phyloP scores from a whole-genome alignment of 2,888 invertebrate species.

The Sycophila texana region DNA sequence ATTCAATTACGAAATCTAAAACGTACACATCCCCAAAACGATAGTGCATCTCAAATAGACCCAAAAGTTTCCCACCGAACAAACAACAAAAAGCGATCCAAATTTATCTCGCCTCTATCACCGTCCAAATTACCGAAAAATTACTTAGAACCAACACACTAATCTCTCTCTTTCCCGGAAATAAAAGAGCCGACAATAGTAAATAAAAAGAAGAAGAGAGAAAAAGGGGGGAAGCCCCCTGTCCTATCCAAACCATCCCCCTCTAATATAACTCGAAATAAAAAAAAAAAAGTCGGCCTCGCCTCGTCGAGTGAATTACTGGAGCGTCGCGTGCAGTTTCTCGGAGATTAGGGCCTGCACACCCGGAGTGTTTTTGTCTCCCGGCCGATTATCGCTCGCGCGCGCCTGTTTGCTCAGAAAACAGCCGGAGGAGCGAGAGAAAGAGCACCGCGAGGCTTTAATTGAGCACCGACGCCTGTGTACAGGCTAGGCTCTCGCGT shows the following conservation, averaged over 20 bases:
- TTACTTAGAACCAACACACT: too few species aligned
- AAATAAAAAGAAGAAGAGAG: too few species aligned
- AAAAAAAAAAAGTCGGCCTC: neutral
- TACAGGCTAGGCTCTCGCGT: slow-evolving; percentile 14
- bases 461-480: slow-evolving; percentile 11
- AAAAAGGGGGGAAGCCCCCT: too few species aligned
- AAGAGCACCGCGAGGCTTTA: neutral
- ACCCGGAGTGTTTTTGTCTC: neutral
- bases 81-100: too few species aligned
- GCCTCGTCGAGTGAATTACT: neutral
- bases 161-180: too few species aligned
- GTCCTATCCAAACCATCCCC: neutral
- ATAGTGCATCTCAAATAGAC: neutral
- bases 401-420: slow-evolving; percentile 29
- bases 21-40: neutral
- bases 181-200: too few species aligned
- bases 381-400: slow-evolving; percentile 13
- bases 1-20: neutral
- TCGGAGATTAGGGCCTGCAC: neutral
- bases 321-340: neutral
- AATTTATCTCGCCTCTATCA: too few species aligned
- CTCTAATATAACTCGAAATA: slow-evolving; percentile 15
- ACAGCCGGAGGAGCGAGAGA: slow-evolving; percentile 1
- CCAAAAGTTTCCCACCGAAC: neutral
- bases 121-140: too few species aligned